phyloP scores from a whole-genome alignment of 1,140 invertebrate species.

The Plodia interpunctella region DNA sequence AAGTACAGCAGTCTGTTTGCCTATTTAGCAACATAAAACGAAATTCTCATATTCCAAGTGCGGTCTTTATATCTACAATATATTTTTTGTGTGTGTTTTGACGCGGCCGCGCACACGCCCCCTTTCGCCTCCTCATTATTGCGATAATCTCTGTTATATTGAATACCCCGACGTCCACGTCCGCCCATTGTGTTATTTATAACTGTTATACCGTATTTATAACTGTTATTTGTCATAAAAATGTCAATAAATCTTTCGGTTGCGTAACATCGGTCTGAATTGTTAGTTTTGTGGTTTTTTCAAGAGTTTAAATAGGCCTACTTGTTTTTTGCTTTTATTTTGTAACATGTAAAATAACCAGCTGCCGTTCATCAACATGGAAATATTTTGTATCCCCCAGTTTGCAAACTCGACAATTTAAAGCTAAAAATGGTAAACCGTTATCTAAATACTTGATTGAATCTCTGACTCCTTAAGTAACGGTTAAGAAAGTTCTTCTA shows the following conservation, averaged over 20 bases:
- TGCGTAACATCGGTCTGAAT: background rate
- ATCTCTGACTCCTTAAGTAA: no score
- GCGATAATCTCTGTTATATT: conserved; percentile 46
- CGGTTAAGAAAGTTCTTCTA: no score
- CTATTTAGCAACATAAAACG: no score
- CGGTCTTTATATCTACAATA: background rate
- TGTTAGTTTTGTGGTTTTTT: conserved; percentile 2
- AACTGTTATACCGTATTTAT: conserved; percentile 23
- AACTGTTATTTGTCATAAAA: conserved; percentile 23
- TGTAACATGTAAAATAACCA: no score
- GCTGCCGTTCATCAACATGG: no score
- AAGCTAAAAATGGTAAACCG: no score
- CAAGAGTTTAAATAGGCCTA: background rate
- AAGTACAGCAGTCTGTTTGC: no score
- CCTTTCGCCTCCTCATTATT: conserved; percentile 45
- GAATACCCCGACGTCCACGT: conserved; percentile 23
- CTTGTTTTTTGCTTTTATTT: background rate
- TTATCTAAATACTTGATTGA: no score
- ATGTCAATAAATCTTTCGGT: conserved; percentile 15
- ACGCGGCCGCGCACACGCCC: conserved; percentile 29
- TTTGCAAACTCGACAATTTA: no score
- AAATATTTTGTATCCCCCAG: no score
- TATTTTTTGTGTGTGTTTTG: conserved; percentile 22
- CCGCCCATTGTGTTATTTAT: conserved; percentile 34
- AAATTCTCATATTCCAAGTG: background rate